Conservation (phyloP, 2,113 vertebrate genomes). For the Ia io region DNA sequence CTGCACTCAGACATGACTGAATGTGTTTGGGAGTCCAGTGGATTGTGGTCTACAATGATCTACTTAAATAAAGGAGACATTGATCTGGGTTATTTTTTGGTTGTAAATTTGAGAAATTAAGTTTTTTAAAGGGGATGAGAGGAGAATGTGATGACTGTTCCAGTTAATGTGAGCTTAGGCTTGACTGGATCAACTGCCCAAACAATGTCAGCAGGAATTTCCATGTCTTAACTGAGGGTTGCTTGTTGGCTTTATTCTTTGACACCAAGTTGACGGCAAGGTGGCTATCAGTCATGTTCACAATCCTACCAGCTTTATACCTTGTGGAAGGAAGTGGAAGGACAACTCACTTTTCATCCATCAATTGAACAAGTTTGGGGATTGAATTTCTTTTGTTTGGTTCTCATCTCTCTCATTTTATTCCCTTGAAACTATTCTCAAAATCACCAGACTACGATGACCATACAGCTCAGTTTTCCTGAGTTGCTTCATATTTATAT, state of each 20-base stretch:
- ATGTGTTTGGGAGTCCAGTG: not conserved
- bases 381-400: not conserved
- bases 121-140: not conserved
- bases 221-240: not conserved
- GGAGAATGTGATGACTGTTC: not conserved
- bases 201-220: not conserved
- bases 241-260: not conserved
- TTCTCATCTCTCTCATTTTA: not conserved
- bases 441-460: not conserved
- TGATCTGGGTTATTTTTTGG: not conserved
- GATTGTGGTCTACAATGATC: not conserved
- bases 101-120: not conserved
- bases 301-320: not conserved
- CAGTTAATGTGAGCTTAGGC: not conserved
- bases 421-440: not conserved
- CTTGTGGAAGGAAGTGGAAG: not conserved
- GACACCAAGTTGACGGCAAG: not conserved
- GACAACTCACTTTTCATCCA: not conserved
- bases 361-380: not conserved
- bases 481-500: not conserved
- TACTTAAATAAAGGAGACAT: not conserved
- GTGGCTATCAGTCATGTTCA: not conserved
- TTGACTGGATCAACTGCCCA: not conserved
- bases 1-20: not conserved
- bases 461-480: not conserved